A percentile compares a stretch with the other conserved stretches of the same genome.
phyloP scores from a whole-genome alignment of 2,888 invertebrate species.

The Vesta saturnalis region DNA sequence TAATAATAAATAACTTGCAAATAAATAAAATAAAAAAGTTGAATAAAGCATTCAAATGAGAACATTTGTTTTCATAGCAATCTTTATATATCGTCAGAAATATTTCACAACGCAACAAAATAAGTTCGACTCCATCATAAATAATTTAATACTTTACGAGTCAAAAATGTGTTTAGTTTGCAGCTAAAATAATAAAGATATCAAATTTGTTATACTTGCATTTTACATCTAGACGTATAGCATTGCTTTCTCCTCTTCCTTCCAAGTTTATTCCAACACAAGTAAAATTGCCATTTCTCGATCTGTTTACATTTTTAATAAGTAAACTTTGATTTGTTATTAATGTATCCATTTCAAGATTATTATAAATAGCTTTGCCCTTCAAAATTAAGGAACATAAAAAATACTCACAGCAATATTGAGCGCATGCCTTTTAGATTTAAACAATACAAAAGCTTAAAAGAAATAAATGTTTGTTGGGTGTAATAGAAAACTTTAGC shows the following conservation, averaged over 20 bases:
- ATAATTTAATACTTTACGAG: background rate
- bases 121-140: background rate
- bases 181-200: background rate
- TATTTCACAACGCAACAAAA: too few relatives aligned
- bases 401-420: too few relatives aligned
- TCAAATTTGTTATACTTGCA: slow-evolving; percentile 19
- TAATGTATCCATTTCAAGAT: slow-evolving; percentile 13
- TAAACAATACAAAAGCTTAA: too few relatives aligned
- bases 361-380: slow-evolving; percentile 28
- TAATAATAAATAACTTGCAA: too few relatives aligned
- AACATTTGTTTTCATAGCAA: too few relatives aligned
- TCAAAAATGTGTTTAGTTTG: background rate
- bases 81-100: too few relatives aligned
- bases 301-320: slow-evolving; percentile 22
- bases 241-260: slow-evolving; percentile 23
- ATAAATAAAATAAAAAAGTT: too few relatives aligned
- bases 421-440: too few relatives aligned
- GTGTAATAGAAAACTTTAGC: too few relatives aligned
- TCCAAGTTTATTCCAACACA: slow-evolving; percentile 24
- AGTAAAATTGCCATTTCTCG: slow-evolving; percentile 24
- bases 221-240: slow-evolving; percentile 21
- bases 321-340: slow-evolving; percentile 24
- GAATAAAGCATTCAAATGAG: too few relatives aligned
- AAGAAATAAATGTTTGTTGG: too few relatives aligned
- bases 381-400: slow-evolving; percentile 12